These are phyloP conservation scores for Mormyrus hasselquistii DNA, from an alignment of 2,797 vertebrate genomes.

Conservation along the genomic window DNA sequence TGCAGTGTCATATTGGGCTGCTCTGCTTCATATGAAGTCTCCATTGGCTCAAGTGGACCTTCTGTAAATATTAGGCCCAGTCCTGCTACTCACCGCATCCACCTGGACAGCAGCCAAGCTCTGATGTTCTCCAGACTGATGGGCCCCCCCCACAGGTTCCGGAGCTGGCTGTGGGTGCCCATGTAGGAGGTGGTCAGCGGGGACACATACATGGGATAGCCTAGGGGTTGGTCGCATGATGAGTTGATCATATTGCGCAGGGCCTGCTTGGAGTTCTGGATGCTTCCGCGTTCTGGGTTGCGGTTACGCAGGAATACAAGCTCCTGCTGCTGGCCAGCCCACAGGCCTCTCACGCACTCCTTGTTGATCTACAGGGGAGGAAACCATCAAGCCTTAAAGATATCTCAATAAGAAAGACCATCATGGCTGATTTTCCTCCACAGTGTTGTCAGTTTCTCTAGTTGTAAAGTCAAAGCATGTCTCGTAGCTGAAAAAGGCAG, in stretches of 20 bases:
- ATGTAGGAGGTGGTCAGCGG: slow-evolving; percentile 90
- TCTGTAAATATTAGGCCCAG: not conserved
- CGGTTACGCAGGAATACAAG: slow-evolving; percentile 90
- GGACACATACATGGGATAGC: slow-evolving; percentile 97
- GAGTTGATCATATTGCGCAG: slow-evolving; percentile 95
- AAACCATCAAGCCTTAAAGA: not conserved
- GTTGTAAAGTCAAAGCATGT: not conserved
- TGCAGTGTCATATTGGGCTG: not conserved
- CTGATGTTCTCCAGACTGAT: slow-evolving; percentile 76
- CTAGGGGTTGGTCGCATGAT: slow-evolving; percentile 94
- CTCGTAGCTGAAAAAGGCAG: not conserved
- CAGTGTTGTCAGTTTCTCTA: not conserved
- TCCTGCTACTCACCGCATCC: slow-evolving; percentile 74
- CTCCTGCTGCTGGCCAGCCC: slow-evolving; percentile 96
- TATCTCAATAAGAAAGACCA: not conserved
- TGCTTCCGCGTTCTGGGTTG: slow-evolving; percentile 93
- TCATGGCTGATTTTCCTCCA: not conserved
- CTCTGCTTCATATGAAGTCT: not conserved
- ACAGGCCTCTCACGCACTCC: slow-evolving; percentile 91
- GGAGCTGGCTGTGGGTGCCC: slow-evolving; percentile 81
- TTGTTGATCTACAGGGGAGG: slow-evolving; percentile 78
- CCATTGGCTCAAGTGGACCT: not conserved
- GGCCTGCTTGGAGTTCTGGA: slow-evolving; percentile 97
- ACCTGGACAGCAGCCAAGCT: slow-evolving; percentile 83
- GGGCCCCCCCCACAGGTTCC: slow-evolving; percentile 79